Evolutionary conservation across 2,888 invertebrate genomes (phyloP).

Genomic region (Pterobdella sp.): DNA sequence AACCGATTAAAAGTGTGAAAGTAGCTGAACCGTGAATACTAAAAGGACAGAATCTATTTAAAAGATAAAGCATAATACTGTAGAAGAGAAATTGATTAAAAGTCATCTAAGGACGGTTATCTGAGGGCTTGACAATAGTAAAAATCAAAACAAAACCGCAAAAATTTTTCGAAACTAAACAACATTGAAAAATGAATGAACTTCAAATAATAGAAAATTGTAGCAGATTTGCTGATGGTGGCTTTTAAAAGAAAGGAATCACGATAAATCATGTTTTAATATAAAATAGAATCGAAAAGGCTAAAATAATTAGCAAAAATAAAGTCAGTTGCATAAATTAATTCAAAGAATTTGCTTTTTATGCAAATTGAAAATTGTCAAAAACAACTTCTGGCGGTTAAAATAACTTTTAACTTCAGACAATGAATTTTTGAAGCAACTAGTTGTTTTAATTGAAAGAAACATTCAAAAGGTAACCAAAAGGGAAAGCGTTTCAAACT

Average conservation of each 20-base stretch:
- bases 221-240: slow-evolving; percentile 9
- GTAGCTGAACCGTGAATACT: neutral
- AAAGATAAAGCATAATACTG: neutral
- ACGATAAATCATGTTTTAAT: neutral
- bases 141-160: neutral
- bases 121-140: neutral
- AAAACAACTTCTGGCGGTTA: too few relatives aligned
- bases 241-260: neutral
- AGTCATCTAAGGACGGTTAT: neutral
- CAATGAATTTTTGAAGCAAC: too few relatives aligned
- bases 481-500: too few relatives aligned
- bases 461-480: too few relatives aligned
- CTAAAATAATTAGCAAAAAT: too few relatives aligned
- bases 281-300: too few relatives aligned
- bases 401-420: too few relatives aligned
- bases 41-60: neutral
- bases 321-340: neutral
- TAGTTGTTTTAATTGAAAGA: too few relatives aligned
- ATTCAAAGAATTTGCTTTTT: neutral
- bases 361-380: too few relatives aligned
- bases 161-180: neutral
- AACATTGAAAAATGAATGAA: neutral
- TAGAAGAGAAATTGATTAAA: neutral
- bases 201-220: neutral
- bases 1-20: slow-evolving; percentile 7